Conservation (phyloP, 2,113 vertebrate genomes). For the Phalacrocorax pelagicus region DNA sequence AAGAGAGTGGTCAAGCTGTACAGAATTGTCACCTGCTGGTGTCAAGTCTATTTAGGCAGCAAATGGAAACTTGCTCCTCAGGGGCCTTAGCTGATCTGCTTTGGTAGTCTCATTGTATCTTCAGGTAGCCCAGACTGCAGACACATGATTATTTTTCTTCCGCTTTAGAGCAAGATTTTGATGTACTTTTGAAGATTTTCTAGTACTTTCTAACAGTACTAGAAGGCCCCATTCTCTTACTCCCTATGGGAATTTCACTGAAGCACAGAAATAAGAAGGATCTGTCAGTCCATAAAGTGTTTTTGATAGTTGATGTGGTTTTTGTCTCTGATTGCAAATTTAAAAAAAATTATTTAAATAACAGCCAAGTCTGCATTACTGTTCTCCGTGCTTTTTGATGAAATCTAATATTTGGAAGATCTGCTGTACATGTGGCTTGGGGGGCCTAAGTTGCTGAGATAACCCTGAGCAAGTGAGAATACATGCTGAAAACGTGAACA, state of each 20-base stretch:
- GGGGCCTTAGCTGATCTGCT: neutral
- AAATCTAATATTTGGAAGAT: neutral
- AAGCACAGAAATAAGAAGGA: neutral
- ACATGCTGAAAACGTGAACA: neutral
- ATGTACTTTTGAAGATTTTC: neutral
- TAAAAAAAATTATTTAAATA: neutral
- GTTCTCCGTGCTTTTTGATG: neutral
- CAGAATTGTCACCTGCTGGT: neutral
- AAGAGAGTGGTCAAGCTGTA: neutral
- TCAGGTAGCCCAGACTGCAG: neutral
- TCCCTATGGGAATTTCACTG: neutral
- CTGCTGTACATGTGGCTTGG: neutral
- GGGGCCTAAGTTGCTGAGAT: neutral
- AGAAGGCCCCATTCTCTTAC: neutral
- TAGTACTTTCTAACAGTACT: neutral
- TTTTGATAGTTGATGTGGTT: neutral
- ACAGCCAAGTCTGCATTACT: neutral
- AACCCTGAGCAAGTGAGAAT: neutral
- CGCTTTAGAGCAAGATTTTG: neutral
- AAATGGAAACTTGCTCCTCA: neutral
- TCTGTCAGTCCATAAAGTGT: neutral
- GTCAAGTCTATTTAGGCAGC: neutral
- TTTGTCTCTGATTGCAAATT: neutral
- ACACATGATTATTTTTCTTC: neutral
- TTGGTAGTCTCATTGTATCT: neutral